Base-by-base conservation (phyloP, 2,113 vertebrate species). In the Fregetta grallaria region DNA sequence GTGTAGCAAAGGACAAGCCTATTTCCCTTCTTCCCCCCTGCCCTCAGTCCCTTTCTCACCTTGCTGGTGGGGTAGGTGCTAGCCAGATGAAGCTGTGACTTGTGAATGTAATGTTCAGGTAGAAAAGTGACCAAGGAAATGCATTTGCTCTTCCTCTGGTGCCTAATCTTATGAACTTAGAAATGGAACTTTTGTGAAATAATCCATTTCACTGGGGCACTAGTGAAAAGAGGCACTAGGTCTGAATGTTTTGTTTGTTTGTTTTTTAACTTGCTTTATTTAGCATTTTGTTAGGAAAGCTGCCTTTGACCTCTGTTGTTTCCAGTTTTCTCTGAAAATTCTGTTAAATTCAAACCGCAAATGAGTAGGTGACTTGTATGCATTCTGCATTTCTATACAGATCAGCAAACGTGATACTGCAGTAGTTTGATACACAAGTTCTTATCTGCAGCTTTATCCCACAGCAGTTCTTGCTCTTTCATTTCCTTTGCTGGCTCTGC, bases 401-500 rank as follows among this genome's bases (percentile, higher is more conserved):
- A 94, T 94, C 18, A 63, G 55, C 76, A 59, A 50, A 8, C 23
- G n/a, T 76, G 95, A 88, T 96, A 86, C 15, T 67, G 73, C 47
- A 36, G 58, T 38, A 53, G 86, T 68, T 38, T 68, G 47, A 65
- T 87, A 22, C 23, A 11, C 1, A 3, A 53, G 44, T 89, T 92
- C 66, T 95, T 95, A 96, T 94, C 94, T 94, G 66, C 72, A 81
- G 86, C 88, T 83, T 86, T 66, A 56, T 80, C 70, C 80, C 55
- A 10, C 92, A 85, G 76, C 68, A 63, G 79, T 73, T 90, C 42
- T 92, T 79, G 25, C 73, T 79, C n/a, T 92, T 92, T 96, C 74
- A 79, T 95, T 95, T 96, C 85, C 91, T 94, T 61, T 84, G 72
- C 86, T 92, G 74, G 26, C 66, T 86, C 85, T 96, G 58, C 86